Base-by-base conservation (phyloP, 1,140 invertebrate species). In the Lordiphosa mommai region DNA sequence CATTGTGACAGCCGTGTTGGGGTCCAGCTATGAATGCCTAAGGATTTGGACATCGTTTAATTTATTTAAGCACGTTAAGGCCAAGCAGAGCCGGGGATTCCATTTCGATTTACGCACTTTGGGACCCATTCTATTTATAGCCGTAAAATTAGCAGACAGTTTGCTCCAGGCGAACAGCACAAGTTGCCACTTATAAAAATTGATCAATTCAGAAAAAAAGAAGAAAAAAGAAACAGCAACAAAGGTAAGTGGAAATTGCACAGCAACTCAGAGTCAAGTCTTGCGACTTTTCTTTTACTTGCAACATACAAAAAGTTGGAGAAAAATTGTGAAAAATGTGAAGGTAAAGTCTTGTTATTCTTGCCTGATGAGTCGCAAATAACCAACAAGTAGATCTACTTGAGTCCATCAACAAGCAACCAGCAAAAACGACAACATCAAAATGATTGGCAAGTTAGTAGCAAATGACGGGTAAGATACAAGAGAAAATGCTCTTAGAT, bases 31-130 rank as follows among this genome's bases (percentile, higher is more conserved):
- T 48, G 51, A 53, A 53, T 64, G 50, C 14, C 47, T 14, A 43
- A 64, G 41, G 58, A 59, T 61, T 43, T 58, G 48, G 38, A 16
- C 41, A 41, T 32, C 57, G 29, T 79, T 61, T 69, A 63, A 72
- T 73, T 80, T 72, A 72, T 58, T 65, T 80, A 73, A 61, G 65
- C 52, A 46, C 34, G 51, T 52, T 69, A 40, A 55, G 59, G 56
- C 53, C 55, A 79, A 73, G 74, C 48, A 46, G 61, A 52, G 30
- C 53, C 49, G 29, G 44, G 38, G 48, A 61, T 64, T 55, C 30
- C 61, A 55, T 58, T 72, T 79, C 73, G 64, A 64, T 72, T 68
- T 69, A 44, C 52, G 61, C 53, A 82, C 20, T 53, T 80, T 76
- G 63, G 33, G 50, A 36, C 47, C 37, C 82, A 80, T 76, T 80